Evolutionary conservation across 2,888 invertebrate species (phyloP), one percentile per base, ranked within the genome.

Genomic region (Hedya salicella): DNA sequence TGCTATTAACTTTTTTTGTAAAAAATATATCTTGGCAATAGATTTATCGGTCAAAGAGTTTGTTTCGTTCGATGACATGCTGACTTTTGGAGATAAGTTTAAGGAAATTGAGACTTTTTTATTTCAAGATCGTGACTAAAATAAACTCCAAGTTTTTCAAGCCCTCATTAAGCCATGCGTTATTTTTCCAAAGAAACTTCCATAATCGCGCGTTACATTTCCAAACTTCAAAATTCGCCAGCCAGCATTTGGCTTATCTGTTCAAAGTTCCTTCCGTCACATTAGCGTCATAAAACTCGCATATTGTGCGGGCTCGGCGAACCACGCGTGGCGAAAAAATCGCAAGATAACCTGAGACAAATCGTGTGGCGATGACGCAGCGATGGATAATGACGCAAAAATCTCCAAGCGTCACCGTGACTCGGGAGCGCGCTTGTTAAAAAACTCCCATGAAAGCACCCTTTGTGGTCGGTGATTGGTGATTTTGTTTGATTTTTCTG

Each of bases 321-420:
- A 83, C 78, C 76, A 81, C 82, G 82, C 84, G 81, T 85, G 76
- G 74, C 76, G 81, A 86, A 89, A 88, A 87, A 87, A 81, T 71
- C 83, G 75, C 76, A 76, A 82, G 91, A 91, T 91, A 91, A 87
- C 88, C 87, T 84, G 78, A 90, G 91, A 92, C 90, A 90, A 91
- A 92, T 92, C 91, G 91, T 86, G 87, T 73, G 78, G 69, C 77
- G 73, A 82, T 92, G 92, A 91, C 90, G 80, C 69, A 72, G 91
- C 92, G 80, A 66, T 70, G 79, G 78, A 83, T 92, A 92, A 92
- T 91, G 91, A 91, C 89, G 89, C 83, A 87, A 88, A 86, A 86
- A 84, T 87, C 84, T 82, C 77, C 85, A 83, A 76, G 76, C 81
- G 83, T 84, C 85, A 83, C 75, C 78, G 79, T 83, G 86, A 83